Conservation (phyloP, 1,140 invertebrate genomes). For the Drosophila pseudoobscura region DNA sequence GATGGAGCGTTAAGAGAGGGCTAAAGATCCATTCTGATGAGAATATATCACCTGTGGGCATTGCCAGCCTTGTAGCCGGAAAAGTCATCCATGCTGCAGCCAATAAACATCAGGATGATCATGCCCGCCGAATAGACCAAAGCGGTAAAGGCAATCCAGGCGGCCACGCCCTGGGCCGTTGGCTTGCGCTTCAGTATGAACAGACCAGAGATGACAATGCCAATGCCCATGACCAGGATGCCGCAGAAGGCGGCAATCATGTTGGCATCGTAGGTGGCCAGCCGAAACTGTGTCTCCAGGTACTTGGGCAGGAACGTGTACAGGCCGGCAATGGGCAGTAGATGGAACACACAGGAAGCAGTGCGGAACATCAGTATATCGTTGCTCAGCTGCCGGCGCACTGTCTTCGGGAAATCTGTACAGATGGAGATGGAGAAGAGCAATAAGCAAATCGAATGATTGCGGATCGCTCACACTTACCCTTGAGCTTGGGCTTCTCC, state of each 20-base stretch:
- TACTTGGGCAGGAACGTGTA: constrained; percentile 98
- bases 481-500: constrained; percentile 75
- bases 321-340: constrained; percentile 94
- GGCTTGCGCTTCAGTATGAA: constrained; percentile 93
- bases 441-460: background rate
- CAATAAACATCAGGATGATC: constrained; percentile 94
- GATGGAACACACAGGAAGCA: constrained; percentile 93
- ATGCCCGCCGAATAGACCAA: constrained; percentile 94
- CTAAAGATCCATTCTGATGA: background rate
- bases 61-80: constrained; percentile 85
- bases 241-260: constrained; percentile 95
- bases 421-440: background rate
- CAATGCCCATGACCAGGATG: constrained; percentile 95
- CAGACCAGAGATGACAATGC: constrained; percentile 93
- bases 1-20: background rate
- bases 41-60: constrained; percentile 42
- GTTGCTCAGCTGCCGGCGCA: constrained; percentile 93
- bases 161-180: constrained; percentile 92
- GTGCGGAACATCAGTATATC: constrained; percentile 95
- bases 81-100: constrained; percentile 93
- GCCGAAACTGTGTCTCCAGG: constrained; percentile 94
- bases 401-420: constrained; percentile 93
- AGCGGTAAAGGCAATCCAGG: constrained; percentile 95
- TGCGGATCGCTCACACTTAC: constrained; percentile 8
- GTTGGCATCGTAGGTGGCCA: constrained; percentile 94